Conservation (phyloP, 2,113 vertebrate genomes). For the Chaetodon auriga region DNA sequence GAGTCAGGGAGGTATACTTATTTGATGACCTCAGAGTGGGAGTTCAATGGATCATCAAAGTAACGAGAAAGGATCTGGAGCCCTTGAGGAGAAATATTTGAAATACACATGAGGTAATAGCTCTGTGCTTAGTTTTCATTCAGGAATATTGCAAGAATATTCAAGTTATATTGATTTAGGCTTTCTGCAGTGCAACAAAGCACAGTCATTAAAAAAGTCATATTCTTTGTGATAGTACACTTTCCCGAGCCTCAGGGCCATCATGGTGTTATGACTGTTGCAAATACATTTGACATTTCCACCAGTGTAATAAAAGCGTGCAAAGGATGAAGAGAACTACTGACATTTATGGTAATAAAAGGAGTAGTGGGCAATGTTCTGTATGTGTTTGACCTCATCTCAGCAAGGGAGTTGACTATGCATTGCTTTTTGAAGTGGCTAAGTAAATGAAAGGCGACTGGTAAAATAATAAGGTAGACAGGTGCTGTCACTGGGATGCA, state of each 20-base stretch:
- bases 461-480: conserved; percentile 73
- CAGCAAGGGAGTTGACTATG: conserved; percentile 80
- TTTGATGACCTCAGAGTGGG: conserved; percentile 45
- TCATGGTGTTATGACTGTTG: conserved; percentile 69
- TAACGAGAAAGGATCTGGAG: conserved; percentile 12
- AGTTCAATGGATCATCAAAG: conserved; percentile 55
- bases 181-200: conserved; percentile 21
- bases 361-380: conserved; percentile 63
- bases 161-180: not conserved
- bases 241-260: conserved; percentile 36
- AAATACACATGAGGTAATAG: conserved; percentile 30
- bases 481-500: conserved; percentile 19
- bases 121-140: conserved; percentile 11
- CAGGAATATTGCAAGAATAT: conserved; percentile 29
- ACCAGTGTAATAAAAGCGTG: conserved; percentile 76
- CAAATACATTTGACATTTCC: conserved; percentile 85
- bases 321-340: conserved; percentile 81
- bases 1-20: conserved; percentile 41
- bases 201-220: not conserved
- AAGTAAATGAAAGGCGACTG: conserved; percentile 78
- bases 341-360: conserved; percentile 89
- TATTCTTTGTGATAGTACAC: conserved; percentile 18
- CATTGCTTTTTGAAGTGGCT: conserved; percentile 83
- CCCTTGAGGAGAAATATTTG: conserved; percentile 38
- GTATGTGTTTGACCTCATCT: conserved; percentile 83